Conservation (phyloP, 2,888 invertebrate genomes). For the Blastobasis adustella region DNA sequence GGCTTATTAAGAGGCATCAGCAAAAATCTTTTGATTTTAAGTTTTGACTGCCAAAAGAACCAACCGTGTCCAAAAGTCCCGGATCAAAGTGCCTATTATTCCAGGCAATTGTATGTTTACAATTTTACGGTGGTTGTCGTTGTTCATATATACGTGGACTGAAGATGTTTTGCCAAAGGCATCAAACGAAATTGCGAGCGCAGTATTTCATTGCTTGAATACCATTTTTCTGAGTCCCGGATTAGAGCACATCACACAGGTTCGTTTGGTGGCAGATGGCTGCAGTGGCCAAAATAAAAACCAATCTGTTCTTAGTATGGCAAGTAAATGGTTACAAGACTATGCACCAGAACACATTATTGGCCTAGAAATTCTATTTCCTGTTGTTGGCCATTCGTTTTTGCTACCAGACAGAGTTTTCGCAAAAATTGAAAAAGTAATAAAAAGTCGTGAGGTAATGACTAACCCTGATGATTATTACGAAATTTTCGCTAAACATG, state of each 20-base stretch:
- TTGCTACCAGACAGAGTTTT: slow-evolving; percentile 19
- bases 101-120: slow-evolving; percentile 13
- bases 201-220: slow-evolving; percentile 9
- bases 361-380: slow-evolving; percentile 17
- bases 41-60: slow-evolving; percentile 19
- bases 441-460: too few relatives aligned
- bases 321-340: slow-evolving; percentile 14
- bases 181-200: slow-evolving; percentile 15
- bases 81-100: slow-evolving; percentile 18
- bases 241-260: slow-evolving; percentile 8
- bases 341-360: slow-evolving; percentile 11
- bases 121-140: slow-evolving; percentile 5
- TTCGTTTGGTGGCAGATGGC: slow-evolving; percentile 17
- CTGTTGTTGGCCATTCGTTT: slow-evolving; percentile 20
- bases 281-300: slow-evolving; percentile 21
- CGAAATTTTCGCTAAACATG: slow-evolving; percentile 15
- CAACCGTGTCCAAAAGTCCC: slow-evolving; percentile 14
- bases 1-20: slow-evolving; percentile 15
- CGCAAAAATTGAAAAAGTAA: too few relatives aligned
- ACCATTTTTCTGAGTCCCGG: slow-evolving; percentile 10
- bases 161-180: slow-evolving; percentile 15
- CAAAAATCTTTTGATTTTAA: slow-evolving; percentile 14
- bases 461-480: too few relatives aligned
- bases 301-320: slow-evolving; percentile 22
- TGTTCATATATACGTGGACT: slow-evolving; percentile 15